Percentiles rank a stretch among this genome's conserved stretches.
These are phyloP conservation scores for Typhlichthys subterraneus DNA, from an alignment of 2,797 vertebrate genomes.

Conservation along the genomic window DNA sequence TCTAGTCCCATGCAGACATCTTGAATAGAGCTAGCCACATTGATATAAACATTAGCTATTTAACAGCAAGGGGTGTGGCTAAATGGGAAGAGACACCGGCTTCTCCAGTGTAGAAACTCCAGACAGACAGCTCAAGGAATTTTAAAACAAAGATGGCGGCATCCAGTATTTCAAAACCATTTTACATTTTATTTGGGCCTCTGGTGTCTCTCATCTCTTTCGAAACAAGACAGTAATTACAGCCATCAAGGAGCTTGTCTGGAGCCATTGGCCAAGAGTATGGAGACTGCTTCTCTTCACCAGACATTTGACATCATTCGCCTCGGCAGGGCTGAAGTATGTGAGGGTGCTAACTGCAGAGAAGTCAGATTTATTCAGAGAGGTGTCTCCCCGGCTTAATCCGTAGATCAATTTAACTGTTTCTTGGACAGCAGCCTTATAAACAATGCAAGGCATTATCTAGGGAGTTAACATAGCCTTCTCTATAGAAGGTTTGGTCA, in stretches of 20 bases:
- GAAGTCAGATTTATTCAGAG: constrained; percentile 77
- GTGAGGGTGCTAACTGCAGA: constrained; percentile 89
- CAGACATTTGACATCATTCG: constrained; percentile 88
- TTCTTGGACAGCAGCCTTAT: constrained; percentile 81
- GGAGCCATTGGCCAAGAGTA: constrained; percentile 81
- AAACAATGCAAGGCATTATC: constrained; percentile 76
- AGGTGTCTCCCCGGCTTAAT: constrained; percentile 68
- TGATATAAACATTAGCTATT: constrained; percentile 46
- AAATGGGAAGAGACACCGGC: constrained; percentile 20
- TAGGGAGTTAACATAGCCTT: constrained; percentile 47
- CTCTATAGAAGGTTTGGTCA: constrained; percentile 20
- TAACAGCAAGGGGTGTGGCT: constrained; percentile 6
- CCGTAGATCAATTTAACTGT: constrained; percentile 83
- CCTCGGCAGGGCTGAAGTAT: constrained; percentile 91
- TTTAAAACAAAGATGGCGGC: constrained; percentile 92
- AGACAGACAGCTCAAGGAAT: constrained; percentile 87
- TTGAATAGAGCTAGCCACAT: constrained; percentile 15
- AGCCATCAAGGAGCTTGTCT: constrained; percentile 93
- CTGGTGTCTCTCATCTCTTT: constrained; percentile 94
- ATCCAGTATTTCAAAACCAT: constrained; percentile 97
- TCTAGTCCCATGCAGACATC: constrained; percentile 21
- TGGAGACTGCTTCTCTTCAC: constrained; percentile 85
- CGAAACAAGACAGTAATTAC: constrained; percentile 95
- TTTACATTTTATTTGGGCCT: constrained; percentile 97
- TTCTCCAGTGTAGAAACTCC: constrained; percentile 26